Evolutionary conservation across 2,797 vertebrate species (phyloP), one percentile per base, ranked within the genome.

Genomic region (Antennarius maculatus): DNA sequence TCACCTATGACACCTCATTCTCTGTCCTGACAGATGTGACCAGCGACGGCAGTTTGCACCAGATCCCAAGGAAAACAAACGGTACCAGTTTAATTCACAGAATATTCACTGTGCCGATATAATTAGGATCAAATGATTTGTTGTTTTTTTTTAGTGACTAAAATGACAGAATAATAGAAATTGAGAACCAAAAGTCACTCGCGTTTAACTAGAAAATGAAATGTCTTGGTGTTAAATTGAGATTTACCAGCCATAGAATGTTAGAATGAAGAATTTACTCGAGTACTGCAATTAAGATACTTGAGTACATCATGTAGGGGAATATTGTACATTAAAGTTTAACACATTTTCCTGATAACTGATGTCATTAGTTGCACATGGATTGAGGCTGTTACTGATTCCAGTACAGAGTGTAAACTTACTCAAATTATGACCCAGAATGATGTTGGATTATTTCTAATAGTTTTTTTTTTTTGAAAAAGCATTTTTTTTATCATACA

Each of bases 11-110:
- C 42, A 17, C n/a, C n/a, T n/a, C n/a, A n/a, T n/a, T n/a, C 8
- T 56, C 57, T 79, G 58, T 67, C 29, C 71, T 39, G 6, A 43
- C 86, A 93, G 92, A 90, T 69, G 91, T 77, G 6, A 86, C 84
- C 50, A 80, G 83, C n/a, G 76, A 85, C 39, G 85, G 78, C 69
- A 80, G 60, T 13, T 64, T 93, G 69, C 83, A 80, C 60, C 90
- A 80, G 83, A 80, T 92, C 72, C 71, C 93, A 17, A 86, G 48
- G 67, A 92, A 76, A 72, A 82, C 81, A 89, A 85, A 91, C 2
- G 90, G 91, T 89, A 77, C 77, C 3, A 18, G 13, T 17, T 6
- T 2, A 10, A 14, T 12, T 47, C 3, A 50, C 14, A 16, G 1
- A 7, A 3, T 46, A 2, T 11, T 41, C 8, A 39, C 9, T 2